Evolutionary conservation across 1,140 invertebrate genomes (phyloP), one percentile per base, ranked within the genome.

Genomic region (Zaprionus capensis): DNA sequence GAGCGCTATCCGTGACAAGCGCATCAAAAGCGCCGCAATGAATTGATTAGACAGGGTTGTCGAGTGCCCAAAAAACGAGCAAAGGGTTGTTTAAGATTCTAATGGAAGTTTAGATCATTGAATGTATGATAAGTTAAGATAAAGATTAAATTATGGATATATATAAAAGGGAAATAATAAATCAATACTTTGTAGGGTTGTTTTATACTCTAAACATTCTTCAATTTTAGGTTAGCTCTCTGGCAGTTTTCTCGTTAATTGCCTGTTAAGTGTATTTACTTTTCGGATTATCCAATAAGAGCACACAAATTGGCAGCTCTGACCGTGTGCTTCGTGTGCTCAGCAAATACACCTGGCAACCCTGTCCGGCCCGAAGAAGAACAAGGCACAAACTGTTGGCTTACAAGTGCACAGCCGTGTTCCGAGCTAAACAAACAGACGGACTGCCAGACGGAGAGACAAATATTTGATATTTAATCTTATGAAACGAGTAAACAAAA

Each of bases 381-480:
- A 57, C 55, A 31, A 36, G 17, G 6, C 24, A 63, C 49, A 49
- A 56, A 70, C 55, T 70, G 59, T 71, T 80, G 76, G 79, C 79
- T 81, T 78, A 81, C 84, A 88, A 88, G 71, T 88, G 84, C 69
- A 86, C 84, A 78, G 65, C 59, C 76, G 41, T 66, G 75, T 66
- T 41, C 46, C 61, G 63, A 72, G 71, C 64, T 59, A 78, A 64
- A 34, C 73, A 76, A 65, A 65, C 73, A 76, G 55, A 62, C 46
- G 44, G 28, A 24, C 26, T 12, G 59, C 38, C 38, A 57, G 61
- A 64, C 53, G 59, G 76, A 66, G 57, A 71, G 67, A 67, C 76
- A 81, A 80, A 81, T 78, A 81, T 81, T 81, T 81, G 76, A 81
- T 74, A 75, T 81, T 81, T 81, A 81, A 81, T 78, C 78, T 80